These are phyloP conservation scores for Moxostoma hubbsi DNA, from an alignment of 2,797 vertebrate genomes.

Conservation along the genomic window DNA sequence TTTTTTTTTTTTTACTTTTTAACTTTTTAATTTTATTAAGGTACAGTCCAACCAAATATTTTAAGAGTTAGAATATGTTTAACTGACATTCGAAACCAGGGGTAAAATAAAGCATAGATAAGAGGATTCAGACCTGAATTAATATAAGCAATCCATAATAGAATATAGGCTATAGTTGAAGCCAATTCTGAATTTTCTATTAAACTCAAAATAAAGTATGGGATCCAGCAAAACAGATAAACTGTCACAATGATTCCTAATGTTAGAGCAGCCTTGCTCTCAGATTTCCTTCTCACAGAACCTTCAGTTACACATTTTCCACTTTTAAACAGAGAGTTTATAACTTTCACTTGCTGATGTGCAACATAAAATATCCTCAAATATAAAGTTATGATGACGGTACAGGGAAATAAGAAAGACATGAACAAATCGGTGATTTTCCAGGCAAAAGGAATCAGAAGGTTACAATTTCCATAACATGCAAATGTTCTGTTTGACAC, in stretches of 20 bases:
- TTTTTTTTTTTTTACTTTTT: neutral
- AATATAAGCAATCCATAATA: neutral
- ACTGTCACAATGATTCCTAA: neutral
- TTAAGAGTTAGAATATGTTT: neutral
- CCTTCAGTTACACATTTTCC: neutral
- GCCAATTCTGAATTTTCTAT: neutral
- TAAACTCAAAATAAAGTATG: neutral
- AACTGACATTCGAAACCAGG: slow-evolving; percentile 19
- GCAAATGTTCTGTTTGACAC: slow-evolving; percentile 33
- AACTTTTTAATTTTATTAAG: neutral
- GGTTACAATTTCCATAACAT: slow-evolving; percentile 63
- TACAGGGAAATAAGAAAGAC: neutral
- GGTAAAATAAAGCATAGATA: slow-evolving; percentile 27
- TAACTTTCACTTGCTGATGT: slow-evolving; percentile 14
- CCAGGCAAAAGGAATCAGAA: neutral
- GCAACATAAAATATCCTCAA: slow-evolving; percentile 3
- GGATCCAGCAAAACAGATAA: slow-evolving; percentile 7
- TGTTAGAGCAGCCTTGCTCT: neutral
- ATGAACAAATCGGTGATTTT: neutral
- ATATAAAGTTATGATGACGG: neutral
- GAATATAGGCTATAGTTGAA: neutral
- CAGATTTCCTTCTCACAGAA: neutral
- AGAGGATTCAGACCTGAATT: slow-evolving; percentile 18
- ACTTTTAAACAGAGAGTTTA: neutral
- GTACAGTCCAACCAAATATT: slow-evolving; percentile 9